These are phyloP conservation scores for Galeruca laticollis DNA, from an alignment of 2,888 invertebrate species.

Conservation along the genomic window DNA sequence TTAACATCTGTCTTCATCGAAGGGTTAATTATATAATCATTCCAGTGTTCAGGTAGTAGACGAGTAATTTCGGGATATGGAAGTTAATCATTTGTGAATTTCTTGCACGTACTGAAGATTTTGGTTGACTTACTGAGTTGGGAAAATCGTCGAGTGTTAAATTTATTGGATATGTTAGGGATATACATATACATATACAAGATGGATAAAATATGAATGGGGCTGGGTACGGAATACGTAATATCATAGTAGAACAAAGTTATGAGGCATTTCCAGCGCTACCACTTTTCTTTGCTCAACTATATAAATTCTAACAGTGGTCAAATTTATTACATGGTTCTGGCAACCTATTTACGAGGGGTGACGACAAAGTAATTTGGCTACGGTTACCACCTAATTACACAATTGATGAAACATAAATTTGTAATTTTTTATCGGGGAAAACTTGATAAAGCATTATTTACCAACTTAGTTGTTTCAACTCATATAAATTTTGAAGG, in stretches of 20 bases:
- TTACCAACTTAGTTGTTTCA: too few relatives aligned
- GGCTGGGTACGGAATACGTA: background rate
- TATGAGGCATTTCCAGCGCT: background rate
- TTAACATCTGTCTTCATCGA: conserved; percentile 28
- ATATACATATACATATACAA: conserved; percentile 11
- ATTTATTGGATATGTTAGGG: conserved; percentile 27
- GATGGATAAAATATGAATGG: conserved; percentile 15
- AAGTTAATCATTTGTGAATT: conserved; percentile 36
- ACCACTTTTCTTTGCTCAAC: background rate
- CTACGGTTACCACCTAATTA: too few relatives aligned
- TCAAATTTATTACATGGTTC: background rate
- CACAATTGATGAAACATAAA: too few relatives aligned
- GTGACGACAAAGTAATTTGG: background rate
- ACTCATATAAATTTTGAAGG: too few relatives aligned
- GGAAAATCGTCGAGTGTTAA: conserved; percentile 25
- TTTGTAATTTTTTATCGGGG: too few relatives aligned
- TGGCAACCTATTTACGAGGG: background rate
- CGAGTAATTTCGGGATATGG: conserved; percentile 26
- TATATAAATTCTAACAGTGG: background rate
- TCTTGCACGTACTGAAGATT: conserved; percentile 32
- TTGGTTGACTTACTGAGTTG: conserved; percentile 29
- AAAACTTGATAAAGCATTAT: too few relatives aligned
- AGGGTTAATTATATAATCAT: conserved; percentile 33
- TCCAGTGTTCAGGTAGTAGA: conserved; percentile 33
- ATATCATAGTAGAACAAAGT: background rate